Conservation (phyloP, 2,888 invertebrate species). For the Trissoscelio sp. region DNA sequence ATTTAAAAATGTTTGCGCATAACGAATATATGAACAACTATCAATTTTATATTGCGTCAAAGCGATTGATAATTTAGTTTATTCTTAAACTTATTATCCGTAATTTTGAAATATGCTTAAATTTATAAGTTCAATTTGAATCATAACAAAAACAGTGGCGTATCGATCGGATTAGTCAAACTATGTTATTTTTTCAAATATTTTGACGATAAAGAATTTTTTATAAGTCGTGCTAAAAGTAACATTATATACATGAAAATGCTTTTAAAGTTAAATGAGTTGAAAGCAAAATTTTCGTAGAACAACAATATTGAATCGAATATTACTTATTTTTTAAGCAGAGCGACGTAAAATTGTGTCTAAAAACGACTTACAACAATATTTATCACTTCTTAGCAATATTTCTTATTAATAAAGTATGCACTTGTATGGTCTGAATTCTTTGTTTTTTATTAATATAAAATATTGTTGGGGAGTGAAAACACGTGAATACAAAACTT, state of each 20-base stretch:
- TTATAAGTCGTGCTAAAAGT: neutral
- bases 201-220: constrained; percentile 1
- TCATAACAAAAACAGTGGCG: neutral
- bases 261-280: constrained; percentile 5
- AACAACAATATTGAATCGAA: constrained; percentile 1
- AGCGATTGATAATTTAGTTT: neutral
- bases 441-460: no score
- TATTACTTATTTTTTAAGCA: no score
- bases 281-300: neutral
- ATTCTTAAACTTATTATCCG: no score
- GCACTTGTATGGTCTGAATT: no score
- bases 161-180: neutral
- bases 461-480: no score
- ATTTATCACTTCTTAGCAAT: no score
- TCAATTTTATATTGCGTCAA: neutral
- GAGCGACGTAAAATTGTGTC: constrained; percentile 11
- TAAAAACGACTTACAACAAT: no score
- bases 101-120: no score
- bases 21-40: neutral
- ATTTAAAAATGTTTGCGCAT: constrained; percentile 49
- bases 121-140: no score
- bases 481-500: constrained; percentile 23
- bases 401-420: no score
- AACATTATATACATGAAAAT: neutral
- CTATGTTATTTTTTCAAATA: no score